Evolutionary conservation across 2,888 invertebrate genomes (phyloP), one percentile per base, ranked within the genome.

Genomic region (Thereva unica): DNA sequence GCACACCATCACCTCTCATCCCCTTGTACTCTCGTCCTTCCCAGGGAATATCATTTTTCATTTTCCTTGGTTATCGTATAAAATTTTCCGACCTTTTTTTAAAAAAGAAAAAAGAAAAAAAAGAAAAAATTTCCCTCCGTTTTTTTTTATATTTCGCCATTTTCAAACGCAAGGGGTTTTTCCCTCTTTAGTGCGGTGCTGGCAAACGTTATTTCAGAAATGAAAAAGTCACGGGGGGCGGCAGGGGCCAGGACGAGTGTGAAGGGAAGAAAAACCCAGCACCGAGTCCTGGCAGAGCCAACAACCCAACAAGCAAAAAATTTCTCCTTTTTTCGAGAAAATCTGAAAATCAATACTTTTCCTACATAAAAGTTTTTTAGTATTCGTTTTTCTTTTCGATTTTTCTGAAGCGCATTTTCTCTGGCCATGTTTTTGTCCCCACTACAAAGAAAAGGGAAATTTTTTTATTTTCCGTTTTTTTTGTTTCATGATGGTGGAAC

Each of bases 271-370:
- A 23, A 23, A 23, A 23, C 23, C 23, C 23, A 23, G 23, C 23
- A 23, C n/a, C n/a, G n/a, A n/a, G 23, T 23, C 2, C 23, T 23
- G 23, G 23, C 23, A 23, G 23, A 23, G 23, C 23, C 23, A 23
- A 2, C 23, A 23, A 23, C 23, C 23, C 23, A 23, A 23, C 23
- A 23, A 23, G 23, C 23, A 23, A 23, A 23, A 23, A 23, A 23
- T 23, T 23, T 23, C 23, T 23, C 23, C 23, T 23, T 54, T 54
- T 55, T 55, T 41, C 23, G 41, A 38, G 8, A 9, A 55, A 55
- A 40, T 55, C 55, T 55, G 55, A 55, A 55, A 55, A 55, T 55
- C 55, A 55, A 55, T 55, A 55, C 55, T 55, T 55, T 55, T 40
- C 6, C 41, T 37, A 40, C 23, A 55, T 41, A 42, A 55, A 55